Percentiles rank a stretch among this genome's conserved stretches.
Evolutionary conservation across 2,797 vertebrate genomes (phyloP).

Genomic region (Vireo griseus): DNA sequence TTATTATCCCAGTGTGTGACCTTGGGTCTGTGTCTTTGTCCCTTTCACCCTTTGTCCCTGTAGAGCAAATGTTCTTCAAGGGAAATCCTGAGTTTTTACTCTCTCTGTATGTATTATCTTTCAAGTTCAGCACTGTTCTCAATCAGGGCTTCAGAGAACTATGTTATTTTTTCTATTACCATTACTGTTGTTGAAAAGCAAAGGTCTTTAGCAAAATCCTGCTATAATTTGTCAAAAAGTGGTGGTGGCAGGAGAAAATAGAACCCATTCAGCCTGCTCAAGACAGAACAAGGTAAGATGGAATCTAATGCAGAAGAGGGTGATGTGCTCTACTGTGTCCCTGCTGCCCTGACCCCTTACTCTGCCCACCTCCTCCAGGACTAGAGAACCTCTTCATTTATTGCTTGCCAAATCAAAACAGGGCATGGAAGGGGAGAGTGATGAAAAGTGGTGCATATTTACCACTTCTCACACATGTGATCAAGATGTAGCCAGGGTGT

Average conservation of each 20-base stretch:
- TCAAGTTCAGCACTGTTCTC: not conserved
- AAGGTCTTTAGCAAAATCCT: not conserved
- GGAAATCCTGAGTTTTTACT: not conserved
- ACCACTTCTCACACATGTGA: not conserved
- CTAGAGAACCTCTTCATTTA: not conserved
- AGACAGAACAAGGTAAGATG: not conserved
- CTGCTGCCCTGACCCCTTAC: not conserved
- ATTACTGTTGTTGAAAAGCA: not conserved
- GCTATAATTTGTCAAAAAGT: not conserved
- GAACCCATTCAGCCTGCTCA: not conserved
- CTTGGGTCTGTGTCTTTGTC: not conserved
- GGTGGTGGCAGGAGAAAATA: not conserved
- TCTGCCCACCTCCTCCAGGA: not conserved
- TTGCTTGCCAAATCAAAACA: not conserved
- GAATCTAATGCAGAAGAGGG: not conserved
- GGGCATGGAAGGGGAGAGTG: not conserved
- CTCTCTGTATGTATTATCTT: not conserved
- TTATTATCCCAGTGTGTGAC: not conserved
- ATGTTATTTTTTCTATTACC: not conserved
- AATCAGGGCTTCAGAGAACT: not conserved
- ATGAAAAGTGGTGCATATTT: not conserved
- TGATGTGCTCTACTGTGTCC: not conserved
- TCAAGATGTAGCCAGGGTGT: not conserved
- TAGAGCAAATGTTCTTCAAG: not conserved
- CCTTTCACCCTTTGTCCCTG: not conserved